Base-by-base conservation (phyloP, 2,888 invertebrate genomes). In the Synanthedon tipuliformis region DNA sequence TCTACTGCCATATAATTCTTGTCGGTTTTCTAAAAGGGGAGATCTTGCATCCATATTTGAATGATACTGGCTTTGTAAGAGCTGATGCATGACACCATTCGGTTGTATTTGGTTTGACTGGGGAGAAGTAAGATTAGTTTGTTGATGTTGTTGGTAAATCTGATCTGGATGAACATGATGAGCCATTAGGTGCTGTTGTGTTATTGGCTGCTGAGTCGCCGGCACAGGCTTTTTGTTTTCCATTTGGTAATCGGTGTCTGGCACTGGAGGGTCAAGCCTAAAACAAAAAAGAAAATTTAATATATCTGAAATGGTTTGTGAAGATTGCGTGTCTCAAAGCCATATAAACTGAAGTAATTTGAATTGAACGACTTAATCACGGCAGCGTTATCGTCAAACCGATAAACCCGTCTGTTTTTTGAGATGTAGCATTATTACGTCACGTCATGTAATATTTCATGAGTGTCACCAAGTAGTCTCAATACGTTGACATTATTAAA, bases 231-330 rank as follows among this genome's bases (percentile, higher is more conserved):
- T 89, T 76, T 92, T 92, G 74, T 89, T 90, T 78, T 92, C 92
- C 92, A 92, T 92, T 73, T 88, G 73, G 81, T 88, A 78, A 78
- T 83, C 76, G 56, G 79, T 83, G 72, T 90, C 91, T 61, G 91
- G 87, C 71, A 90, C 89, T 63, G 92, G 92, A 71, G 92, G 92
- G 74, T 92, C 92, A 85, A 93, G 89, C 92, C 93, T 93, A 83
- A 51, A 87, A 86, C 75, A 80, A 82, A 53, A 59, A 57, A 65
- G 1, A 7, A 41, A 50, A 41, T 12, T 16, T 51, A 11, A 23
- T 13, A 41, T 51, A 51, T 12, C 16, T 1, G 15, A 40, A 16
- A 49, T 34, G 34, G 2, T 34, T 34, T 34, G 1, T 34, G 34
- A 34, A 13, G 45, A 13, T 45, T 13, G 45, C 45, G 45, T 45